Conservation (phyloP, 2,113 vertebrate genomes). For the Semicossyphus pulcher region DNA sequence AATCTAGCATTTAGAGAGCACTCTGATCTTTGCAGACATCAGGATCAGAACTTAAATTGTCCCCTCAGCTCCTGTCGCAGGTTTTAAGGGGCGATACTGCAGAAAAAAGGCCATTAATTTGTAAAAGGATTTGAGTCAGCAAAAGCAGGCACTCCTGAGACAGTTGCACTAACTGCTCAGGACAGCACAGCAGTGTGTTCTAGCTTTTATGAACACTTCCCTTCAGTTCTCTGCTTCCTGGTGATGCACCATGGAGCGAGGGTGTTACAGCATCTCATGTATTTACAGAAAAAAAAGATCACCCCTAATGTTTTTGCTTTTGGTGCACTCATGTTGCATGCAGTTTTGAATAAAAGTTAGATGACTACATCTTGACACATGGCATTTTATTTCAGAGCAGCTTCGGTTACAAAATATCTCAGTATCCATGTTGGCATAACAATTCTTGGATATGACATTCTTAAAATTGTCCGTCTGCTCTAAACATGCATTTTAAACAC, state of each 20-base stretch:
- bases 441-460: neutral
- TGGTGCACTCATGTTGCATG: neutral
- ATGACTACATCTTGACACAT: slow-evolving; percentile 7
- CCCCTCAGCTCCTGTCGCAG: neutral
- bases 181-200: slow-evolving; percentile 11
- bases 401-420: slow-evolving; percentile 15
- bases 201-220: slow-evolving; percentile 34
- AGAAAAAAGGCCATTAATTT: slow-evolving; percentile 12
- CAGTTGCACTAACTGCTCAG: slow-evolving; percentile 5
- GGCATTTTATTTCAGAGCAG: slow-evolving; percentile 41
- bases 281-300: neutral
- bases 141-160: slow-evolving; percentile 17
- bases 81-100: neutral
- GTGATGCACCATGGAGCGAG: neutral
- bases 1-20: neutral
- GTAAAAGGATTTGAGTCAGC: slow-evolving; percentile 31
- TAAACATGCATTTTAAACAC: slow-evolving; percentile 10
- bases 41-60: slow-evolving; percentile 13
- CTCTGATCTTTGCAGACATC: neutral
- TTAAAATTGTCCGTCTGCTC: neutral
- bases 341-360: slow-evolving; percentile 25
- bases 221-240: slow-evolving; percentile 14
- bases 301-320: neutral
- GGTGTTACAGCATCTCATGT: neutral
- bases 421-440: neutral